A percentile compares a stretch with the other conserved stretches of the same genome.
These are phyloP conservation scores for Scaptomyza cyrtandrae DNA, from an alignment of 2,888 invertebrate genomes.

Conservation along the genomic window DNA sequence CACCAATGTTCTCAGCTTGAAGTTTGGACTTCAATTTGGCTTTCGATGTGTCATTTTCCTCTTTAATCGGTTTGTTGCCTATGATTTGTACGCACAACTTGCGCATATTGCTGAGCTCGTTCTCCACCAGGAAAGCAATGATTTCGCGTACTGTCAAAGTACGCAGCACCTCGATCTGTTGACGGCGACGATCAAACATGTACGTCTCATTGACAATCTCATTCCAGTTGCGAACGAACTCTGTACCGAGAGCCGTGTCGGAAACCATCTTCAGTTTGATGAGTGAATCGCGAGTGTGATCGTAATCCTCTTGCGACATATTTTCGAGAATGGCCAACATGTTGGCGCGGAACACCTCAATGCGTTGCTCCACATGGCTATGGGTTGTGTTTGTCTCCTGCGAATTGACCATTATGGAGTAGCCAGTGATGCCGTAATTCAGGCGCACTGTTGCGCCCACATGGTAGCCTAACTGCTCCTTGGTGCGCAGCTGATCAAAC, in stretches of 20 bases:
- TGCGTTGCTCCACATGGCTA: slow-evolving; percentile 88
- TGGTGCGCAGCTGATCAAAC: slow-evolving; percentile 93
- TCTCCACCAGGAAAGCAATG: slow-evolving; percentile 79
- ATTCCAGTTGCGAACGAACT: slow-evolving; percentile 90
- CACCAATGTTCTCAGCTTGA: not conserved
- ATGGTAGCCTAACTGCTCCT: slow-evolving; percentile 95
- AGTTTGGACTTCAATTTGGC: not conserved
- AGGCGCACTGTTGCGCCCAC: slow-evolving; percentile 90
- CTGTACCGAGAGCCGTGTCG: slow-evolving; percentile 91
- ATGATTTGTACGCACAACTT: slow-evolving; percentile 84
- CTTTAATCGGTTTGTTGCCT: slow-evolving; percentile 53
- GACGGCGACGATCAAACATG: slow-evolving; percentile 90
- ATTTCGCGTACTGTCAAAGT: slow-evolving; percentile 78
- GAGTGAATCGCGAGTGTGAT: slow-evolving; percentile 88
- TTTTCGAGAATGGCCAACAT: slow-evolving; percentile 87
- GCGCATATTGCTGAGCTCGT: slow-evolving; percentile 78
- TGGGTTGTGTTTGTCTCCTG: slow-evolving; percentile 90
- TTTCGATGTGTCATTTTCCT: not conserved
- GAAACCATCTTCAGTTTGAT: slow-evolving; percentile 90
- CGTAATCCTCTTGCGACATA: slow-evolving; percentile 87
- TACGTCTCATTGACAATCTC: slow-evolving; percentile 91
- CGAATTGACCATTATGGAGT: slow-evolving; percentile 91
- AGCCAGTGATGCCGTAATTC: slow-evolving; percentile 92
- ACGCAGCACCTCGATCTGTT: slow-evolving; percentile 86
- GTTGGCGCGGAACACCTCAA: slow-evolving; percentile 89